Evolutionary conservation across 2,113 vertebrate species (phyloP).

Genomic region (Motacilla alba): DNA sequence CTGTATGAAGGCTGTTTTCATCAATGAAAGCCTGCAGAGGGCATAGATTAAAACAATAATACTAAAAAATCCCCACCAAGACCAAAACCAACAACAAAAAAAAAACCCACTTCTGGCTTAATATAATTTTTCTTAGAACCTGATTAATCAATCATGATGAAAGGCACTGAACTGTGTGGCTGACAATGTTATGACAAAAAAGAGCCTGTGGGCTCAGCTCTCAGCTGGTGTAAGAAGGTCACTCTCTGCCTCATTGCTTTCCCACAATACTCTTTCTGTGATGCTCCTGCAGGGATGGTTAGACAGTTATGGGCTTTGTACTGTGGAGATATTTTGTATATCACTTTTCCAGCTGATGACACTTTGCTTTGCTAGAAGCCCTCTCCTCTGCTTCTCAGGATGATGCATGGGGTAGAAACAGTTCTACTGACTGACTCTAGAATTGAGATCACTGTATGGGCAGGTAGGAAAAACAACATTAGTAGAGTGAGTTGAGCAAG

Average conservation of each 20-base stretch:
- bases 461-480: constrained; percentile 16
- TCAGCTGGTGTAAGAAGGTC: background rate
- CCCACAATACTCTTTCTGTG: background rate
- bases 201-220: background rate
- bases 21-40: background rate
- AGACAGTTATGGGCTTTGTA: background rate
- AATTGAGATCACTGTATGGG: background rate
- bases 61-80: background rate
- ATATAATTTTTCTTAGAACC: background rate
- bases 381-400: background rate
- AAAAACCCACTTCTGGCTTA: background rate
- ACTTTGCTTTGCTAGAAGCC: background rate
- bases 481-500: background rate
- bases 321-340: background rate
- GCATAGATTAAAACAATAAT: background rate
- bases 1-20: background rate
- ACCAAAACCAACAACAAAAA: background rate
- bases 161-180: background rate
- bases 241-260: background rate
- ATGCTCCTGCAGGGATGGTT: background rate
- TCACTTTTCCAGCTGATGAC: background rate
- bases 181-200: background rate
- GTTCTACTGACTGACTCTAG: background rate
- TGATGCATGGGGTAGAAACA: background rate
- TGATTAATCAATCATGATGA: background rate